A percentile compares a stretch with the other conserved stretches of the same genome.
Conservation (phyloP, 37 sponge, comb jelly and placozoan species). For the Geodia barretti region DNA sequence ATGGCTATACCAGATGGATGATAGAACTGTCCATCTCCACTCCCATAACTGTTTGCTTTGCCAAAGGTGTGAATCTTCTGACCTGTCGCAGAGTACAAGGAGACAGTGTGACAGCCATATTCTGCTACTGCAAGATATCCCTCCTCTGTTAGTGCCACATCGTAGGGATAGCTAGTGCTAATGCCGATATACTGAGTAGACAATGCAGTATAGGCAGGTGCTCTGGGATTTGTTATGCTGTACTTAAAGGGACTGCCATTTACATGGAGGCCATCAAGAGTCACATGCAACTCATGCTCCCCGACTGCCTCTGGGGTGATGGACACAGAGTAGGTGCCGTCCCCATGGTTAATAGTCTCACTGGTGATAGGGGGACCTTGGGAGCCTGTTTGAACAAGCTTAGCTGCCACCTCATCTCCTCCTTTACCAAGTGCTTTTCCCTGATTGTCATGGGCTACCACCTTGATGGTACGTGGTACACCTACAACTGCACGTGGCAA, state of each 20-base stretch:
- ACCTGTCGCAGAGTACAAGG: neutral
- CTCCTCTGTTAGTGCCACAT: slow-evolving; percentile 36
- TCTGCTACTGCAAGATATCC: slow-evolving; percentile 18
- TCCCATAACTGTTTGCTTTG: slow-evolving; percentile 16
- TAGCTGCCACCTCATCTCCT: slow-evolving; percentile 4
- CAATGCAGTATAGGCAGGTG: neutral
- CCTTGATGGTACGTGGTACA: neutral
- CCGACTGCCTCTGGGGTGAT: slow-evolving; percentile 12
- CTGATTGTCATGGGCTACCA: neutral
- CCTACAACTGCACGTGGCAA: neutral
- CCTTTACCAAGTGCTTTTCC: slow-evolving; percentile 16
- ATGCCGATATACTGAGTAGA: neutral
- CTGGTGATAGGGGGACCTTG: neutral
- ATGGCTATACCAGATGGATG: slow-evolving; percentile 43
- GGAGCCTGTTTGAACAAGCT: neutral
- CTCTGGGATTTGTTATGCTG: neutral
- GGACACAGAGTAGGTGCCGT: slow-evolving; percentile 15
- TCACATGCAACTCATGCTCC: slow-evolving; percentile 13
- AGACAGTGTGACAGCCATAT: neutral
- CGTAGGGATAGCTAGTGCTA: slow-evolving; percentile 5
- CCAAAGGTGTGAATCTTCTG: slow-evolving; percentile 2
- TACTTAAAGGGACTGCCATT: slow-evolving; percentile 16
- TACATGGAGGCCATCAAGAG: neutral
- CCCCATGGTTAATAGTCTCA: neutral
- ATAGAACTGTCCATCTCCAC: slow-evolving; percentile 41